Percentiles rank a stretch among this genome's conserved stretches.
Conservation (phyloP, 2,797 vertebrate species). For the Remorina albescens region DNA sequence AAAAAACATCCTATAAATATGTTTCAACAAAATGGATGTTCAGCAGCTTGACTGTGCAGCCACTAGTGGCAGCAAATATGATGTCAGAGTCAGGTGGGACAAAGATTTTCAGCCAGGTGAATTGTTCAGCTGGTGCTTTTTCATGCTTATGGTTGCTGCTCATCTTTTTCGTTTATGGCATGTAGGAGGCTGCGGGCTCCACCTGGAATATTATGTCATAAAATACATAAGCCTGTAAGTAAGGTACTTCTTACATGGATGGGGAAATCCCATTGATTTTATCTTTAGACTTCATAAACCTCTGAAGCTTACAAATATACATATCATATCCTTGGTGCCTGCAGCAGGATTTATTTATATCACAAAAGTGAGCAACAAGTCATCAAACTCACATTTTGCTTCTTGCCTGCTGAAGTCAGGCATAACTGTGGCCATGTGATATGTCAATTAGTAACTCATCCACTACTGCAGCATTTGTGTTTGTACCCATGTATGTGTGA, state of each 20-base stretch:
- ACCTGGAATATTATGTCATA: background rate
- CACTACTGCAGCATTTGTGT: slow-evolving; percentile 32
- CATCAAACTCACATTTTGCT: slow-evolving; percentile 6
- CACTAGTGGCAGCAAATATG: background rate
- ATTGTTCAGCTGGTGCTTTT: slow-evolving; percentile 28
- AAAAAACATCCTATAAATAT: slow-evolving; percentile 34
- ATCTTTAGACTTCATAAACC: background rate
- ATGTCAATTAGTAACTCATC: slow-evolving; percentile 58
- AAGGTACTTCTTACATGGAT: background rate
- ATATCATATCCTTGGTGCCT: background rate
- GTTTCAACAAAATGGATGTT: background rate
- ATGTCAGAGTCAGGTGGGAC: slow-evolving; percentile 18
- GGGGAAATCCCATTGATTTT: background rate
- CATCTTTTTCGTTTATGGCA: background rate
- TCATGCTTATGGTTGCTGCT: background rate
- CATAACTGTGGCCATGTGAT: slow-evolving; percentile 43
- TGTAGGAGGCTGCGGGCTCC: background rate
- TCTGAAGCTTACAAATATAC: background rate
- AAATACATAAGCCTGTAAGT: background rate
- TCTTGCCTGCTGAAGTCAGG: slow-evolving; percentile 28
- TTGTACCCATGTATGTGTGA: slow-evolving; percentile 19
- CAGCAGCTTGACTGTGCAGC: background rate
- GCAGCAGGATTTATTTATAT: slow-evolving; percentile 9
- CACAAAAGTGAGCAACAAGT: background rate
- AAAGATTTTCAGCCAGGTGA: slow-evolving; percentile 48